Base-by-base conservation (phyloP, 2,113 vertebrate genomes). In the Rhombomys opimus region DNA sequence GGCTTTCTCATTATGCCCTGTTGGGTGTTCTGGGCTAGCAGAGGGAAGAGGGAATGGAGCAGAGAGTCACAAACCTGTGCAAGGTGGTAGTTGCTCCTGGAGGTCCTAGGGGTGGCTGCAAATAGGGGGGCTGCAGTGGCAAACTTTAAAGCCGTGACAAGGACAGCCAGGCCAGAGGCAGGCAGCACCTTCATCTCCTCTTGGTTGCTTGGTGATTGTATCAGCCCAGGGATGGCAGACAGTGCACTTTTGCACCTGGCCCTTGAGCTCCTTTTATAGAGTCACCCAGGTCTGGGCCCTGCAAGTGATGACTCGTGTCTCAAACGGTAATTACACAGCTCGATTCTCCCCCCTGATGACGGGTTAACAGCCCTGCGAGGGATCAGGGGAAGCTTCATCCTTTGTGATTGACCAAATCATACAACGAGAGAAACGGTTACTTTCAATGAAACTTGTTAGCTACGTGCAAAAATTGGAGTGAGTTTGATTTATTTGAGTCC, bases 271-370 rank as follows among this genome's bases (percentile, higher is more conserved):
- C 97, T 98, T 98, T 98, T 98, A 98, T 98, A 98, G 95, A 97
- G 63, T 91, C 90, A 63, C 67, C 30, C 95, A 95, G 96, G 97
- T 96, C 96, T 97, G 93, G 91, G 95, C 70, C 80, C 78, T 91
- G 65, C n/a, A 63, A 97, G 77, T 72, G 96, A 96, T 98, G 98
- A 98, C 82, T 98, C 98, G 98, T 96, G 98, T 98, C 98, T 98
- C 96, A 85, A 85, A 97, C 76, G 59, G 86, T 98, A 98, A 98
- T 98, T 98, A 98, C 5, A 98, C 94, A 97, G 95, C 91, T 96
- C 10, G 14, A 41, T 88, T 76, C 94, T 93, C 76, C 77, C 87
- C 86, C 86, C 95, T 97, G 97, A 97, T 98, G 97, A 98, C 0
- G 87, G 97, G 98, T 94, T 97, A 97, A 77, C 95, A 95, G 35